Conservation (phyloP, 2,797 vertebrate species). For the Falco biarmicus region DNA sequence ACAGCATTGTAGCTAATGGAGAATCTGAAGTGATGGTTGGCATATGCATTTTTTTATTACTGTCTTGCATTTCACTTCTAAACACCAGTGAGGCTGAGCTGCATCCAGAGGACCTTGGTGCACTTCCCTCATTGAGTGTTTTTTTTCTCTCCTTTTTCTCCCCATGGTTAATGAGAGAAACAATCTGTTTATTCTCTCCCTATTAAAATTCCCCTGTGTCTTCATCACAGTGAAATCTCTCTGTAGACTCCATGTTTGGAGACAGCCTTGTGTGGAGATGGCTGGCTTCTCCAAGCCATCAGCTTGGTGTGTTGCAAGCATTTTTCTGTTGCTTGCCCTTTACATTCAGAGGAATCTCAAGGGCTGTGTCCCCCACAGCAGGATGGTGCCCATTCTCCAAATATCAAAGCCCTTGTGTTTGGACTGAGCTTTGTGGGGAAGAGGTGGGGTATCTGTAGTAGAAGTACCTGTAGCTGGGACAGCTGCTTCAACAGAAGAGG, state of each 20-base stretch:
- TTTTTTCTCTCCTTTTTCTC: not conserved
- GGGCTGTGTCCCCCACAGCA: accelerated
- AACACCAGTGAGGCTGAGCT: slow-evolving; percentile 26
- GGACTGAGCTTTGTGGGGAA: not conserved
- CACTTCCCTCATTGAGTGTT: not conserved
- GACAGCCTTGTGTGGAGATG: not conserved
- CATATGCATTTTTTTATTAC: slow-evolving; percentile 23
- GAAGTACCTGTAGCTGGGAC: not conserved
- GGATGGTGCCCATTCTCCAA: not conserved
- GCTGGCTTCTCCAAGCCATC: not conserved
- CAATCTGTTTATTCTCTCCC: not conserved
- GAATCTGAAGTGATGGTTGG: not conserved
- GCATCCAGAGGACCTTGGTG: slow-evolving; percentile 19
- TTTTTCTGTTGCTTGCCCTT: not conserved
- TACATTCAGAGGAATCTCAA: not conserved
- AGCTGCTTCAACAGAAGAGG: not conserved
- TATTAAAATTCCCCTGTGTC: slow-evolving; percentile 4
- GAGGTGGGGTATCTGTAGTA: not conserved
- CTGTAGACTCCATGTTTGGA: accelerated
- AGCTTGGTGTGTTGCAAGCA: not conserved
- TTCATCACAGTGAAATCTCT: not conserved
- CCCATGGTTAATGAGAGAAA: slow-evolving; percentile 4
- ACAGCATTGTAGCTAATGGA: not conserved
- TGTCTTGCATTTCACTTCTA: slow-evolving; percentile 39
- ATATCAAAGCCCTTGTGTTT: not conserved